These are phyloP conservation scores for Drosophila bipectinata DNA, from an alignment of 1,140 invertebrate genomes.

Conservation along the genomic window DNA sequence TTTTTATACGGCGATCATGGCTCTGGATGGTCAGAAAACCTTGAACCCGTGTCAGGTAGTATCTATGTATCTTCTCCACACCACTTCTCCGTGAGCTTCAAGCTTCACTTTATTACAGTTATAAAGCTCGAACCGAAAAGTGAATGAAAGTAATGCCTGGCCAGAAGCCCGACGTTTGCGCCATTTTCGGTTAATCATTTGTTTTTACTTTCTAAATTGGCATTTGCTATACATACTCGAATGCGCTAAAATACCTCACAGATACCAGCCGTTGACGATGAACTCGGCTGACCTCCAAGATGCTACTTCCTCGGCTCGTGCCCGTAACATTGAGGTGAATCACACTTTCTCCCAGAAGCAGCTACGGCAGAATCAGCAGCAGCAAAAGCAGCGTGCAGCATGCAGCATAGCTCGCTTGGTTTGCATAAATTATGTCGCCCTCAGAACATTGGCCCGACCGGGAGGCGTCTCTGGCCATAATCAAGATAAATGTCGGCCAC, in stretches of 20 bases:
- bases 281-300: slow-evolving; percentile 61
- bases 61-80: not conserved
- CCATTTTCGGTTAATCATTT: slow-evolving; percentile 72
- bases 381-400: slow-evolving; percentile 2
- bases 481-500: slow-evolving; percentile 77
- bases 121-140: slow-evolving; percentile 61
- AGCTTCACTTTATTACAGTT: slow-evolving; percentile 68
- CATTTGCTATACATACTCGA: slow-evolving; percentile 70
- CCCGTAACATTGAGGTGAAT: slow-evolving; percentile 67
- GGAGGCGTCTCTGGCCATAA: slow-evolving; percentile 52
- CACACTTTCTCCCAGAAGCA: slow-evolving; percentile 69
- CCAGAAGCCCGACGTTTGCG: slow-evolving; percentile 20
- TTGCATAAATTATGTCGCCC: slow-evolving; percentile 74
- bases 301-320: slow-evolving; percentile 32
- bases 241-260: slow-evolving; percentile 44
- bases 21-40: slow-evolving; percentile 44
- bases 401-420: slow-evolving; percentile 41
- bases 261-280: slow-evolving; percentile 31
- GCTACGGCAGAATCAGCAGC: not conserved
- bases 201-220: slow-evolving; percentile 81
- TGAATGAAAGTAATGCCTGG: slow-evolving; percentile 74
- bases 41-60: slow-evolving; percentile 57
- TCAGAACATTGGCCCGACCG: slow-evolving; percentile 54
- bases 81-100: not conserved
- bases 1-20: slow-evolving; percentile 19